Evolutionary conservation across 2,797 vertebrate species (phyloP), one percentile per base, ranked within the genome.

Genomic region (Brotula barbata): DNA sequence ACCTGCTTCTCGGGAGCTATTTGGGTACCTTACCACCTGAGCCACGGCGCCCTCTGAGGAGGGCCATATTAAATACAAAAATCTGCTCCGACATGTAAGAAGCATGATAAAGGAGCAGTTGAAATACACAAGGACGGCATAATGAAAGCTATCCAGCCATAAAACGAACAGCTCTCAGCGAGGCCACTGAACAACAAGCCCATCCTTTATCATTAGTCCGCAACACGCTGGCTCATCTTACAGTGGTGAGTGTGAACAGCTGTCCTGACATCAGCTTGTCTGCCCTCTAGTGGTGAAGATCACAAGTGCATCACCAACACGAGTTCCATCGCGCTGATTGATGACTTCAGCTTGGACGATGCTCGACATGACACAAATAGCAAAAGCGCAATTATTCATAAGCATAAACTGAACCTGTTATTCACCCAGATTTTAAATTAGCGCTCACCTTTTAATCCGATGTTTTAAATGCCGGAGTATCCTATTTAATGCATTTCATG

Each of bases 261-360:
- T 31, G 64, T 51, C 15, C 45, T 73, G 34, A 52, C 64, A 42
- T 74, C 49, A 44, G 58, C 58, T 39, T 33, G 73, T 68, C 42
- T 79, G 83, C 85, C 89, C 87, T 75, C 90, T 74, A 64, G 86
- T 88, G 90, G 86, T 49, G n/a, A n/a, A 23, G 25, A 19, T 23
- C 21, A 47, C 31, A 33, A 7, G 45, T n/a, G 7, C 12, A 16
- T 13, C 10, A 16, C 49, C 17, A 19, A 1, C 23, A 8, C 23
- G 3, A 33, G n/a, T 28, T 13, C 19, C 11, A 15, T 3, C 2
- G 17, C 16, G 25, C n/a, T 47, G 45, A 47, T 15, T 28, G 17
- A 20, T 6, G 31, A 28, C 4, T 28, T 28, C 25, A 28, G 25
- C 8, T 12, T 17, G n/a, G n/a, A 17, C 8, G 19, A 22, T 21